Conservation (phyloP, 30 jellyfish, hydroid and myxozoan species). For the Sanderia malayensis region DNA sequence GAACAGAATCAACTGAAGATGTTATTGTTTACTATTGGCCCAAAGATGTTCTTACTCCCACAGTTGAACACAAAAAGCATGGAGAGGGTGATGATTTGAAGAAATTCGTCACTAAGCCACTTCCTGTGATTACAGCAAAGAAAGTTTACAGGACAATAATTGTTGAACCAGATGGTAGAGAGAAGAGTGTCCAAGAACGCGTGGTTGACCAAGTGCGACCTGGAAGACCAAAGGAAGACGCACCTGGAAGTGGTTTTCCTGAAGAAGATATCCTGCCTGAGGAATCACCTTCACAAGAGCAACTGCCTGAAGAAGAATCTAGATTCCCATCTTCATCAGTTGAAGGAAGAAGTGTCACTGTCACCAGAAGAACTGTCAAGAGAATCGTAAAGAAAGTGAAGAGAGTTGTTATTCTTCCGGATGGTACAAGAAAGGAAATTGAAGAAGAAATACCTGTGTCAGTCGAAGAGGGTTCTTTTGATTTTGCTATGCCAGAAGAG, state of each 20-base stretch:
- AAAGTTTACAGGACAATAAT: conserved; percentile 49
- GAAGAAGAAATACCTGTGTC: conserved; percentile 61
- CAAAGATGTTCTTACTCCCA: conserved; percentile 51
- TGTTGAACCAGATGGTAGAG: conserved; percentile 63
- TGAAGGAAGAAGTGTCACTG: not conserved
- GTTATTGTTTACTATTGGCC: conserved; percentile 73
- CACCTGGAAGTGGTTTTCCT: not conserved
- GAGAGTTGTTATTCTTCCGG: conserved; percentile 58
- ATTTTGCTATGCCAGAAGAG: conserved; percentile 35
- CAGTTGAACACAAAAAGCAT: conserved; percentile 62
- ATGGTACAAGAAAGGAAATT: conserved; percentile 65
- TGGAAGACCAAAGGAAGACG: conserved; percentile 15
- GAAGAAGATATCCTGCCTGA: not conserved
- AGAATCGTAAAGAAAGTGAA: conserved; percentile 46
- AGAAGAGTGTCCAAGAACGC: conserved; percentile 68
- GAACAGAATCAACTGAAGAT: conserved; percentile 48
- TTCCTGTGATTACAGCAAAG: conserved; percentile 70
- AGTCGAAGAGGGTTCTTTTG: not conserved
- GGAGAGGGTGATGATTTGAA: conserved; percentile 49
- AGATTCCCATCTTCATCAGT: not conserved
- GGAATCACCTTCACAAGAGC: not conserved
- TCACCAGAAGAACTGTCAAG: not conserved
- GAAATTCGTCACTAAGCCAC: conserved; percentile 47
- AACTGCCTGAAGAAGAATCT: not conserved
- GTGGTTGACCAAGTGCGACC: conserved; percentile 46